Evolutionary conservation across 2,888 invertebrate genomes (phyloP), one percentile per base, ranked within the genome.

Genomic region (Macrophya annulata): DNA sequence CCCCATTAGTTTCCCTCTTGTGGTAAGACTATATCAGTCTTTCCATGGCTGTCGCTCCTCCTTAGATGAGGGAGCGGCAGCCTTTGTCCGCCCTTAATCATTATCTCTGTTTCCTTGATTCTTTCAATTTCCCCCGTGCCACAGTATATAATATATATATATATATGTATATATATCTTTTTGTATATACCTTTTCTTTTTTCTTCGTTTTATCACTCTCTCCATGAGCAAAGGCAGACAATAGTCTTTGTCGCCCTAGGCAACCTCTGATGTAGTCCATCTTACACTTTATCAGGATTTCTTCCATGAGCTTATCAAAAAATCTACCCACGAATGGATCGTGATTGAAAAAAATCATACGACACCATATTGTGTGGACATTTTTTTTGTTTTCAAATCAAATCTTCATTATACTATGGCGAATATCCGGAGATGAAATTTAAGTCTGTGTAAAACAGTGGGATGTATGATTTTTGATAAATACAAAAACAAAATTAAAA

Each of bases 241-340:
- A 88, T 88, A 79, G 86, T 43, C 85, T 51, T 43, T 85, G 86
- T 86, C 84, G 86, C 87, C 85, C 65, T 59, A 37, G 86, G 87
- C 86, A 86, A 87, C 86, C 85, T 86, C 77, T 62, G 77, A 55
- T 48, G 55, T 77, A 77, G 55, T 3, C 55, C 37, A 51, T 77
- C 43, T 43, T 62, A 6, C 12, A 1, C 43, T 81, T 9, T 25
- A 15, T 9, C 37, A 10, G 40, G n/a, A 8, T 43, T 25, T 25
- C 31, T 31, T 1, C 9, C 21, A 10, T 9, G 21, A 37, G 43
- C 62, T 21, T 62, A 6, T 25, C 10, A 0, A 8, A 31, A 59
- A 59, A 48, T 40, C 0, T 40, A 59, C 2, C 15, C 12, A 3
- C 40, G 17, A 21, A 40, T 31, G 37, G 37, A 43, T 43, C 15